Evolutionary conservation across 1,140 invertebrate genomes (phyloP).

Genomic region (Charaxes varanes): DNA sequence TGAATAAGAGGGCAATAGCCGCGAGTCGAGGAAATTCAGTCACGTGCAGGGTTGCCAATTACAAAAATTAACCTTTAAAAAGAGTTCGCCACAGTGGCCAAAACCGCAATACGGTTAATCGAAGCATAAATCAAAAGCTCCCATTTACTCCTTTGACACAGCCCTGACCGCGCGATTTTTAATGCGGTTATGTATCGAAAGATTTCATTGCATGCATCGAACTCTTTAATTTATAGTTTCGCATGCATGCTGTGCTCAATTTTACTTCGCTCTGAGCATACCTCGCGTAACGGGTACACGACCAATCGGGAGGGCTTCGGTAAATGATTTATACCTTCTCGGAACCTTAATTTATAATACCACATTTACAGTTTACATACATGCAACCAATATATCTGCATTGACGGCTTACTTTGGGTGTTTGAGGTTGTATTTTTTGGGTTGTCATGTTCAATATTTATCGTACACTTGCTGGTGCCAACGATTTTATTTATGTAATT

Average conservation of each 20-base stretch:
- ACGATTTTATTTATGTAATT: too few relatives aligned
- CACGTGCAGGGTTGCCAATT: conserved; percentile 24
- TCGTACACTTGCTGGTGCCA: too few relatives aligned
- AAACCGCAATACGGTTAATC: conserved; percentile 14
- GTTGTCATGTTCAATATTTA: too few relatives aligned
- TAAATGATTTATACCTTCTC: conserved; percentile 22
- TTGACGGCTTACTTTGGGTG: too few relatives aligned
- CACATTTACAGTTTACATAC: too few relatives aligned
- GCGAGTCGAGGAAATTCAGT: conserved; percentile 50
- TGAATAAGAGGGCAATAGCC: conserved; percentile 44
- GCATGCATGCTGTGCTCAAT: conserved; percentile 42
- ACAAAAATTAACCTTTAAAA: conserved; percentile 21
- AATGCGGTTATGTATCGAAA: conserved; percentile 35
- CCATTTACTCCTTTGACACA: conserved; percentile 18
- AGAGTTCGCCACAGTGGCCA: conserved; percentile 16
- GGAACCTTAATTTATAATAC: too few relatives aligned
- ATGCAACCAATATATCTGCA: too few relatives aligned
- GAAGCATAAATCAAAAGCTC: conserved; percentile 15
- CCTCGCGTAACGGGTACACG: conserved; percentile 28
- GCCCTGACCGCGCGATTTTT: conserved; percentile 21
- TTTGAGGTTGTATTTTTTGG: too few relatives aligned
- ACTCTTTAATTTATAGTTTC: conserved; percentile 47
- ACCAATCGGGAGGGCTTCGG: conserved; percentile 26
- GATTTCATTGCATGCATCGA: conserved; percentile 48
- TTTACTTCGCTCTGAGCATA: conserved; percentile 25